These are phyloP conservation scores for Choloepus hoffmanni DNA, from an alignment of 2,113 vertebrate genomes.

Conservation along the genomic window DNA sequence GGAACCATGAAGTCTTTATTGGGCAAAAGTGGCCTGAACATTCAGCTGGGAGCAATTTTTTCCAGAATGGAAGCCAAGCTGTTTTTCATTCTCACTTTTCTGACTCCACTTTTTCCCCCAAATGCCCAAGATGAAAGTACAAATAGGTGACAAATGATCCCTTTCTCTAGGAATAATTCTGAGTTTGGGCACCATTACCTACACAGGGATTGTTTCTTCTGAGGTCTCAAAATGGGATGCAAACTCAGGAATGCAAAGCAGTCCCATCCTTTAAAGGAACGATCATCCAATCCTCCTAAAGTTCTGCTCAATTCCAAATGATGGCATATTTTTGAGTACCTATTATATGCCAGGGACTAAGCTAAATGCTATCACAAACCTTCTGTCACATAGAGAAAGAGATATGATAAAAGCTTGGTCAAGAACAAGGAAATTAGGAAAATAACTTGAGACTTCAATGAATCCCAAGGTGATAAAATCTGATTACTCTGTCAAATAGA, in stretches of 20 bases:
- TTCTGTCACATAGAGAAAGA: not conserved
- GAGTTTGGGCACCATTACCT: not conserved
- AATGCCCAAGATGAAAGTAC: not conserved
- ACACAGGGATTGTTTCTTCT: not conserved
- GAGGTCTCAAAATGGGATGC: not conserved
- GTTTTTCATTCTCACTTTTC: not conserved
- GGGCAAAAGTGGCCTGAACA: not conserved
- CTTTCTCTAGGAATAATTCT: not conserved
- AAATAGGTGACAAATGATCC: not conserved
- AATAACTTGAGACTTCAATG: not conserved
- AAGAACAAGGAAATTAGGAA: not conserved
- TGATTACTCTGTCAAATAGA: not conserved
- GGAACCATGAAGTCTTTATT: not conserved
- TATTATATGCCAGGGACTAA: not conserved
- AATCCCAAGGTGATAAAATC: not conserved
- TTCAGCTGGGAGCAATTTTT: not conserved
- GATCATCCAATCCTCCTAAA: not conserved
- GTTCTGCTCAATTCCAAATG: not conserved
- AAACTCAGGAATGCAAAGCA: slow-evolving; percentile 8
- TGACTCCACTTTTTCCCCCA: slow-evolving; percentile 28
- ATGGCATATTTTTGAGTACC: not conserved
- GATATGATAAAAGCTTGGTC: not conserved
- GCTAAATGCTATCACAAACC: not conserved
- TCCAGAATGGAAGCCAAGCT: not conserved
- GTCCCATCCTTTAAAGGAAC: not conserved